A percentile compares a stretch with the other conserved stretches of the same genome.
Conservation (phyloP, 2,888 invertebrate species). For the Oscheius sp. region DNA sequence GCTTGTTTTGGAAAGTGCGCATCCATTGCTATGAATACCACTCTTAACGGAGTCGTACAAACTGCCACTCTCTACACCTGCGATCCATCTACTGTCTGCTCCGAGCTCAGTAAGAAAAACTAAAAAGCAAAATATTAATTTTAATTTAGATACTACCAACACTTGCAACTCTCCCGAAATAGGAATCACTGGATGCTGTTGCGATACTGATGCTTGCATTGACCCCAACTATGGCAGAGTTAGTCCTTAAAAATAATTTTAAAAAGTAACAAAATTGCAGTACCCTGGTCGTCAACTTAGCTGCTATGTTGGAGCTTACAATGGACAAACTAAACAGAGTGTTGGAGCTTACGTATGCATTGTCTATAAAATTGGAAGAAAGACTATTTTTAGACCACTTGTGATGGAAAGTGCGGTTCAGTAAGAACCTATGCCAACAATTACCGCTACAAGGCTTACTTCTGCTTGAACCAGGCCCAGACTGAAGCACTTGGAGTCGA, state of each 20-base stretch:
- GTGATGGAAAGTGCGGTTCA: conserved; percentile 50
- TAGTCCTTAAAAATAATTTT: too few relatives aligned
- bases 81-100: conserved; percentile 30
- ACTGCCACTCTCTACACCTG: conserved; percentile 29
- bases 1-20: conserved; percentile 46
- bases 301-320: conserved; percentile 46
- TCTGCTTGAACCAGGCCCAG: conserved; percentile 42
- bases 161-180: conserved; percentile 9
- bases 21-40: conserved; percentile 27
- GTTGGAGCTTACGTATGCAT: conserved; percentile 15
- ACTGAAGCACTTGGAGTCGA: conserved; percentile 42
- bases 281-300: conserved; percentile 70
- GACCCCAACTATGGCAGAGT: conserved; percentile 39
- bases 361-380: not conserved
- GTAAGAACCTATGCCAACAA: conserved; percentile 32
- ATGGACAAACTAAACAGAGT: conserved; percentile 40
- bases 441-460: conserved; percentile 45
- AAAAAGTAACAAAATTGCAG: too few relatives aligned
- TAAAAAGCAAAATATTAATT: not conserved
- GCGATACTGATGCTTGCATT: conserved; percentile 44
- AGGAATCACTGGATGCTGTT: conserved; percentile 47
- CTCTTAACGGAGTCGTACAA: conserved; percentile 10
- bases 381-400: conserved; percentile 29
- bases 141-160: conserved; percentile 26
- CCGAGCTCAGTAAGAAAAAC: conserved; percentile 6